Conservation (phyloP, 2,797 vertebrate species). For the Catamblyrhynchus diadema region DNA sequence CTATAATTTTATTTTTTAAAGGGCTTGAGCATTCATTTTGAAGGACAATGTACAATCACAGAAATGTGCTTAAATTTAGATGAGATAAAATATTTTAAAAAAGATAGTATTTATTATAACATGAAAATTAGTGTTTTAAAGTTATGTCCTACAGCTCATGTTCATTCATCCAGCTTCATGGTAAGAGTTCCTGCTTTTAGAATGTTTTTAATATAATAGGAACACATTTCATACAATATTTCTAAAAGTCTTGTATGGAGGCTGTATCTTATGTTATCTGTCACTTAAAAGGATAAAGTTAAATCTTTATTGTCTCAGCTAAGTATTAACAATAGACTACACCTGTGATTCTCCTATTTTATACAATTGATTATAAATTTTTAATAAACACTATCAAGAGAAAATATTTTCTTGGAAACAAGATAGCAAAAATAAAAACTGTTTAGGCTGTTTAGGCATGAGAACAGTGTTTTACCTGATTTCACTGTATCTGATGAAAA, state of each 20-base stretch:
- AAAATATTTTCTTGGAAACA: neutral
- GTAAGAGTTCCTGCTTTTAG: neutral
- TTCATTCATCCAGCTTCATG: neutral
- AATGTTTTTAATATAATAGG: neutral
- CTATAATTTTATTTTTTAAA: neutral
- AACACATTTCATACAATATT: neutral
- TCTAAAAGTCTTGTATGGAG: neutral
- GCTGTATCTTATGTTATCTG: neutral
- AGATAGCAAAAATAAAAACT: neutral
- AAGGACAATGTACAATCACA: neutral
- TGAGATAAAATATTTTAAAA: neutral
- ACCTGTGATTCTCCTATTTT: neutral
- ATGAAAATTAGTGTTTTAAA: neutral
- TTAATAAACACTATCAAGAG: neutral
- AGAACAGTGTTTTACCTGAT: neutral
- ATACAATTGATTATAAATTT: neutral
- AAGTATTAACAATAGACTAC: neutral
- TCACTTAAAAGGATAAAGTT: neutral
- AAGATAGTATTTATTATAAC: neutral
- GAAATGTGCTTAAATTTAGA: neutral
- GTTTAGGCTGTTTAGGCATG: accelerated
- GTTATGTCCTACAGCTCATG: neutral
- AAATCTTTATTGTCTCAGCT: neutral
- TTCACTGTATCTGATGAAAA: neutral
- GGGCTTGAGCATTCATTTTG: neutral